Conservation (phyloP, 2,113 vertebrate species). For the Corvus hawaiiensis region DNA sequence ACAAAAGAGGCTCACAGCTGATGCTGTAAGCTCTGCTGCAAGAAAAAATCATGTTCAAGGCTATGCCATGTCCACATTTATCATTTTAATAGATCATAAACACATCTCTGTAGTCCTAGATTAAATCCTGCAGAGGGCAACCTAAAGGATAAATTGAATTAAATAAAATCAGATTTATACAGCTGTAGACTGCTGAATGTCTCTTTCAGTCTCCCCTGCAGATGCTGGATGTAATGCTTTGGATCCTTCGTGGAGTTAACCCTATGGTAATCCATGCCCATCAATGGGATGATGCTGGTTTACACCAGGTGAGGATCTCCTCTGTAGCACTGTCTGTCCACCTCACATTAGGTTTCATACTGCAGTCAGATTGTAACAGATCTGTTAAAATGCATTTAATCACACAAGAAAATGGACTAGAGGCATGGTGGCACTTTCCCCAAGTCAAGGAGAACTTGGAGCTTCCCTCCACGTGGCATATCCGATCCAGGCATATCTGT, state of each 20-base stretch:
- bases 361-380: neutral
- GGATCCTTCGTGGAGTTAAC: neutral
- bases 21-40: neutral
- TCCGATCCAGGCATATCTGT: accelerated
- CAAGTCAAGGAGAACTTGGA: neutral
- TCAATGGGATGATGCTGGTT: neutral
- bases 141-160: neutral
- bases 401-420: neutral
- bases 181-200: neutral
- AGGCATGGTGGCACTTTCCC: neutral
- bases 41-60: neutral
- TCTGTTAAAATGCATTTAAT: neutral
- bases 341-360: neutral
- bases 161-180: neutral
- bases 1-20: neutral
- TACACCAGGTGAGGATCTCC: neutral
- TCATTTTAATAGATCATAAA: neutral
- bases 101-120: neutral
- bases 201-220: neutral
- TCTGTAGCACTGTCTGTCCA: neutral
- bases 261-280: neutral
- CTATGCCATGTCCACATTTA: neutral
- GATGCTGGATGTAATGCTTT: neutral
- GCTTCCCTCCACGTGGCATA: neutral
- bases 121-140: neutral